phyloP scores from a whole-genome alignment of 2,888 invertebrate genomes.

The Quadroppia sp. region DNA sequence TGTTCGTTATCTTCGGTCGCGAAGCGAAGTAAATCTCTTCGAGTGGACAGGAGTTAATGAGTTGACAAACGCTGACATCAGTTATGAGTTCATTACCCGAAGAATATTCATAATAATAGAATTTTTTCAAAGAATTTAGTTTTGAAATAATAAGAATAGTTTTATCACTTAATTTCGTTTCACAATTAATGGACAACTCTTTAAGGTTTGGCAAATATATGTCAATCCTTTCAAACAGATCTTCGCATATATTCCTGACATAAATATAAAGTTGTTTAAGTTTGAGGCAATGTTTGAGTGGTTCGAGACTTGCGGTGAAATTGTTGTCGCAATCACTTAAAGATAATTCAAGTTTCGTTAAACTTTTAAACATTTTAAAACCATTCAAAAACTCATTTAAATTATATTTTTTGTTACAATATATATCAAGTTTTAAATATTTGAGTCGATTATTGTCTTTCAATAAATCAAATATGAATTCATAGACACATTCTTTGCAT shows the following conservation, averaged over 20 bases:
- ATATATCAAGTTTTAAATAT: too few relatives aligned
- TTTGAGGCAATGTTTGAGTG: background rate
- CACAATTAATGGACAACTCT: background rate
- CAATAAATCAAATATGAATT: too few relatives aligned
- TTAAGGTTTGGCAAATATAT: background rate
- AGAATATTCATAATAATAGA: background rate
- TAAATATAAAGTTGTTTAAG: background rate
- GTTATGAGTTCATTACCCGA: background rate
- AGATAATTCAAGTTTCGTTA: background rate
- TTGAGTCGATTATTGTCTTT: too few relatives aligned
- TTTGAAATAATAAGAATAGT: too few relatives aligned
- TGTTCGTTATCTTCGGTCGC: background rate
- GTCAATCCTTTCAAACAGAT: background rate
- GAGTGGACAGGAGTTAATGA: background rate
- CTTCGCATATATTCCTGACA: background rate
- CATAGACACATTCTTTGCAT: too few relatives aligned
- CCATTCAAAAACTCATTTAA: background rate
- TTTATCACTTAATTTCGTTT: too few relatives aligned
- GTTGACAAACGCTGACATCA: slow-evolving; percentile 12
- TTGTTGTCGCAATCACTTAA: background rate
- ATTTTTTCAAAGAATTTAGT: background rate
- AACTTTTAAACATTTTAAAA: background rate
- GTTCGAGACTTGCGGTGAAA: background rate
- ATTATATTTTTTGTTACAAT: too few relatives aligned
- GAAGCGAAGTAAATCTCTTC: background rate